Base-by-base conservation (phyloP, 2,797 vertebrate genomes). In the Typhlichthys subterraneus region DNA sequence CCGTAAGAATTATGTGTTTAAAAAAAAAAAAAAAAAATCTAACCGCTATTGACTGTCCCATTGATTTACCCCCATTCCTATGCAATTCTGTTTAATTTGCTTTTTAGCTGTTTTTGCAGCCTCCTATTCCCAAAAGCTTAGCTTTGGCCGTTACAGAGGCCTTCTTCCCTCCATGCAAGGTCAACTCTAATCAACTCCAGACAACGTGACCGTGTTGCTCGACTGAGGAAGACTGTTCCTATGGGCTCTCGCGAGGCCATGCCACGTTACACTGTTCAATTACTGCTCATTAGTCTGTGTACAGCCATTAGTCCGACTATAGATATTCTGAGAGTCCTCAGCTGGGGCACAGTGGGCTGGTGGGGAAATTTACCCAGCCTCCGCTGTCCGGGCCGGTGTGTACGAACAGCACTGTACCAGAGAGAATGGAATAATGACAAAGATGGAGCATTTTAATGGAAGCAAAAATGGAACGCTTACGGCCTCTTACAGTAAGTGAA, bases 251-350 rank as follows among this genome's bases (percentile, higher is more conserved):
- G 86, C 83, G 45, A 82, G 84, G 82, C 77, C 82, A 29, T 73
- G 75, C 89, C 87, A 84, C 86, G 84, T 87, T 85, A 87, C 85
- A 90, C 89, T 86, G 85, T 93, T 93, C 89, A 92, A 92, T 94
- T 92, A 91, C 91, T 92, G 89, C 90, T 92, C 90, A 91, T 92
- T 91, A 92, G 87, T 84, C 72, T 85, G 83, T 87, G 85, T 87
- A 85, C 85, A 74, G 85, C 84, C 91, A 91, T 91, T 89, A 89
- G 92, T 93, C 90, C 91, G 85, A 80, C 84, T 62, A 29, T 80
- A 86, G 88, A 91, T 88, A 84, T 89, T 88, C 88, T 85, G 85
- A 73, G 83, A 79, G 82, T 88, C 75, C 83, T 85, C 83, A 87
- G 80, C 49, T 13, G 80, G 85, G 77, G 29, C 29, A 81, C 83